Base-by-base conservation (phyloP, 1,140 invertebrate genomes). In the Drosophila littoralis region DNA sequence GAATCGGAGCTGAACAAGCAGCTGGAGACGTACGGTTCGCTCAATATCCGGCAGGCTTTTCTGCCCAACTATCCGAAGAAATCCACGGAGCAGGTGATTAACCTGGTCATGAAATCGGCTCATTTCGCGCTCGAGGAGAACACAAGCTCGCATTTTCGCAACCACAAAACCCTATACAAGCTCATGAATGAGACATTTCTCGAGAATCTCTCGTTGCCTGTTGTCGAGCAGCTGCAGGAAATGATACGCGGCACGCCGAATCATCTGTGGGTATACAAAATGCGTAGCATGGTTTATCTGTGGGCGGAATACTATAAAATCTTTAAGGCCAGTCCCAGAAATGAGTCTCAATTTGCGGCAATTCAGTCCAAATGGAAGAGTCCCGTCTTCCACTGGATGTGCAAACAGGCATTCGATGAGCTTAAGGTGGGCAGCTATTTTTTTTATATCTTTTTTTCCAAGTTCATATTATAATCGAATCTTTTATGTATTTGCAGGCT, bases 351-450 rank as follows among this genome's bases (percentile, higher is more conserved):
- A 12, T 68, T 40, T 33, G 10, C 33, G 6, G 7, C 17, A 0
- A 42, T 71, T 12, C 15, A 17, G 2, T 7, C 6, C 0, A 45
- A 17, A 12, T 86, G 83, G 83, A 60, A 51, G 17, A 70, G 48
- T 58, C 79, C 83, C 0, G 13, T 67, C 7, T 89, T 88, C n/a
- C 83, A 88, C 38, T 88, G 83, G 83, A 28, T 83, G 13, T 80
- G 77, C 45, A 88, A 77, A 42, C 80, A 89, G 59, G 77, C 84
- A 6, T 77, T 77, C 0, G 65, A 79, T 32, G 83, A 88, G 45
- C 48, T 88, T 0, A 80, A 88, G 70, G 83, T 88, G 32, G 12
- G 48, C 38, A n/a, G n/a, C 38, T 9, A 8, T 22, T 4, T 48
- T 22, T 13, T 9, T 35, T 13, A 32, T 32, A 3, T 46, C 5